Evolutionary conservation across 2,888 invertebrate genomes (phyloP).

Genomic region (Euspilapteryx auroguttella): DNA sequence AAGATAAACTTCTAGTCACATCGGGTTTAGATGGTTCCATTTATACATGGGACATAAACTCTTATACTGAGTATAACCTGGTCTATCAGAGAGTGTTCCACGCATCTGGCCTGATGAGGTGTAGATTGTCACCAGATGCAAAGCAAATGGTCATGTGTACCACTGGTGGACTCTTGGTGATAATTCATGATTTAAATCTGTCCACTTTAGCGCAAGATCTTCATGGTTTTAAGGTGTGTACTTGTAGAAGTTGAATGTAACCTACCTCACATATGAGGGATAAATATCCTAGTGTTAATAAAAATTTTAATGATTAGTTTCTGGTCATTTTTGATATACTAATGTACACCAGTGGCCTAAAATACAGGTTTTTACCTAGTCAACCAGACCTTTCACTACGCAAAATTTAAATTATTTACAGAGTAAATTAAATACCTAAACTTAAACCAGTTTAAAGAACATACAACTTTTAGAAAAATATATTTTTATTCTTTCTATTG

Average conservation of each 20-base stretch:
- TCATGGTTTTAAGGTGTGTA: constrained; percentile 75
- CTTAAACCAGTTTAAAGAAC: too few relatives aligned
- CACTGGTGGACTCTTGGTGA: constrained; percentile 85
- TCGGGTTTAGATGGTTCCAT: constrained; percentile 93
- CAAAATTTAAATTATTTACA: too few relatives aligned
- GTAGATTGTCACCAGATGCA: constrained; percentile 83
- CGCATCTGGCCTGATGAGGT: constrained; percentile 84
- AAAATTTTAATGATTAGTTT: too few relatives aligned
- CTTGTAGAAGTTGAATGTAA: constrained; percentile 1
- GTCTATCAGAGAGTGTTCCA: constrained; percentile 83
- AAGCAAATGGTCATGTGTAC: constrained; percentile 89
- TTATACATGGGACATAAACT: constrained; percentile 93
- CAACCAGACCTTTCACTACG: too few relatives aligned
- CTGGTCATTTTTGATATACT: too few relatives aligned
- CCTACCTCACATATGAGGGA: too few relatives aligned
- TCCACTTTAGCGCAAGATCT: constrained; percentile 78
- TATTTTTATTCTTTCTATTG: too few relatives aligned
- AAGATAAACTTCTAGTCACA: constrained; percentile 82
- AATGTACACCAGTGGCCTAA: too few relatives aligned
- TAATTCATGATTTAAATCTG: constrained; percentile 87
- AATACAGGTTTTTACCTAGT: too few relatives aligned
- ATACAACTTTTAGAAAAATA: too few relatives aligned
- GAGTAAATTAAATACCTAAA: too few relatives aligned
- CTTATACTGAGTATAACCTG: constrained; percentile 76
- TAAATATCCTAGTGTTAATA: too few relatives aligned